Conservation (phyloP, 2,888 invertebrate genomes). For the Sinelater perroti region DNA sequence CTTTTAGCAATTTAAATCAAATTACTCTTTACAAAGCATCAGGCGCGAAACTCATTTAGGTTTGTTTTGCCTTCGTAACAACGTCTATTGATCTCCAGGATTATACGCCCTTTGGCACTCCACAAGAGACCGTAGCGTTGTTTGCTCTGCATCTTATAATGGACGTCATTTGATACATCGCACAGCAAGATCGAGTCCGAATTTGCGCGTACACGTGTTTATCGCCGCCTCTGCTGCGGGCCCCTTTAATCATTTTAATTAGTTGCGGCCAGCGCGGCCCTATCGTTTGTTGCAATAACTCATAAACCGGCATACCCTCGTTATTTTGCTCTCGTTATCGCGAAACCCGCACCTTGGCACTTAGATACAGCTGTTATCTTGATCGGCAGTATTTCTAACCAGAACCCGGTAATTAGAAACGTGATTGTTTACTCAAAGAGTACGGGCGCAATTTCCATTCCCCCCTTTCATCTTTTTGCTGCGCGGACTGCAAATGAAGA, state of each 20-base stretch:
- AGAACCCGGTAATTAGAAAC: slow-evolving; percentile 17
- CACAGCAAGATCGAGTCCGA: no score
- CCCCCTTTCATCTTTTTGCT: background rate
- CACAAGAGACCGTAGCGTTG: no score
- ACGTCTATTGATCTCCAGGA: no score
- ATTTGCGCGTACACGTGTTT: no score
- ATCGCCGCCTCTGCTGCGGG: background rate
- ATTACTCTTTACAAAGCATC: no score
- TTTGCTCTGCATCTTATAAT: no score
- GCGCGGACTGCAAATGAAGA: background rate
- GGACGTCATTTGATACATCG: no score
- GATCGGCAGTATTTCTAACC: slow-evolving; percentile 6
- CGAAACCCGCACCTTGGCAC: slow-evolving; percentile 8
- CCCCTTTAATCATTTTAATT: slow-evolving; percentile 6
- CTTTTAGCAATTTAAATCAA: no score
- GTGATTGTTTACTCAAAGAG: slow-evolving; percentile 11
- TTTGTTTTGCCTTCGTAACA: no score
- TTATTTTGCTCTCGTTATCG: background rate
- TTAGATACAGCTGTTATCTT: slow-evolving; percentile 17
- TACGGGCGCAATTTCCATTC: background rate
- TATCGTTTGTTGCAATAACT: background rate
- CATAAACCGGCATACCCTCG: slow-evolving; percentile 4
- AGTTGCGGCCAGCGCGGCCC: background rate
- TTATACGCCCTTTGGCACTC: no score
- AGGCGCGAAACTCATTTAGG: no score